Evolutionary conservation across 1,140 invertebrate species (phyloP).

Genomic region (Oreohelix idahoensis): DNA sequence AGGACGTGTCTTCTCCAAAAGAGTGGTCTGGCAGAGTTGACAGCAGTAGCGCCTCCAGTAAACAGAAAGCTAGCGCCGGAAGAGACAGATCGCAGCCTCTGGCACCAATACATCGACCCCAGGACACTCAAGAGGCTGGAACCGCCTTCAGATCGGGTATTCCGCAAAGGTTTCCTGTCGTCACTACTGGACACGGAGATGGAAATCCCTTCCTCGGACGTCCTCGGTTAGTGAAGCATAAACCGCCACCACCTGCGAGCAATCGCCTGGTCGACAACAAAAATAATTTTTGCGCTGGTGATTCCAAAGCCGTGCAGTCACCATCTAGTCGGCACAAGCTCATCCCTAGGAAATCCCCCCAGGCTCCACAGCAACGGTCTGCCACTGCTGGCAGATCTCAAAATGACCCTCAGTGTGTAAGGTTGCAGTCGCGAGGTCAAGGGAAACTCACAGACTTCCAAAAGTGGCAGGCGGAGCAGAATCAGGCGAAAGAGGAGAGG

Average conservation of each 20-base stretch:
- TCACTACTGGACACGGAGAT: constrained; percentile 5
- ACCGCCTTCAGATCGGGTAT: neutral
- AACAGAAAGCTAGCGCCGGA: constrained; percentile 52
- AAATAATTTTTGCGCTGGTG: neutral
- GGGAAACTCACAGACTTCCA: constrained; percentile 61
- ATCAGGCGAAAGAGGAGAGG: constrained; percentile 51
- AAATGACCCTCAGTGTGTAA: neutral
- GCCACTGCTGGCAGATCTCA: neutral
- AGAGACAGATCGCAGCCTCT: constrained; percentile 58
- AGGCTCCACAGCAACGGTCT: neutral
- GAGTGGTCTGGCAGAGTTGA: constrained; percentile 27
- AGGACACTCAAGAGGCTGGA: neutral
- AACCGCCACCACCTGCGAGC: constrained; percentile 16
- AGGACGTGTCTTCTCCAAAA: constrained; percentile 29
- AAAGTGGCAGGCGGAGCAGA: constrained; percentile 66
- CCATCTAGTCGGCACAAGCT: neutral
- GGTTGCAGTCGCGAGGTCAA: neutral
- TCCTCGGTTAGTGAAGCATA: constrained; percentile 35
- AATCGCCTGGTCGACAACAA: constrained; percentile 20
- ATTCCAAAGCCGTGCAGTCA: neutral
- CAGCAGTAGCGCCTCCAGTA: constrained; percentile 30
- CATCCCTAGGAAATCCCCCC: neutral
- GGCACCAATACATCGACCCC: constrained; percentile 49
- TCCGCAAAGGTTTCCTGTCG: neutral
- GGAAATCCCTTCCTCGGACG: constrained; percentile 14